Evolutionary conservation across 2,113 vertebrate genomes (phyloP).

Genomic region (Xiphorhynchus elegans): DNA sequence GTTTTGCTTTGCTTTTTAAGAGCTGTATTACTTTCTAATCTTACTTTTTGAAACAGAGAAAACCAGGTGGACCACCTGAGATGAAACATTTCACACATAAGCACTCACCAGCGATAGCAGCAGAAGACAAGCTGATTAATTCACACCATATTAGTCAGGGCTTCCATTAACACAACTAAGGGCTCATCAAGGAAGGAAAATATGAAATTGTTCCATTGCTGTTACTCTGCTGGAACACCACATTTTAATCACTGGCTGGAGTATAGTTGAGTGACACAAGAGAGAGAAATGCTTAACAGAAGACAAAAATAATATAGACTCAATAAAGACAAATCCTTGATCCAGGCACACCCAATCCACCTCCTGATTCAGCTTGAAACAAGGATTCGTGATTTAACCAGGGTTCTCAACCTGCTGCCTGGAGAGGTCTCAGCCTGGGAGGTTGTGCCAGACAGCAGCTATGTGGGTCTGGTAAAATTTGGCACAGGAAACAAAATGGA

Average conservation of each 20-base stretch:
- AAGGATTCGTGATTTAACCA: not conserved
- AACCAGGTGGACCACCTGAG: slow-evolving; percentile 47
- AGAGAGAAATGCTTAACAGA: slow-evolving; percentile 45
- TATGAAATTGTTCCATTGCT: slow-evolving; percentile 43
- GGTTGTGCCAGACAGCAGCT: not conserved
- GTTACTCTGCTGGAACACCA: slow-evolving; percentile 29
- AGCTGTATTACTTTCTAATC: slow-evolving; percentile 26
- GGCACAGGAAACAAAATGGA: not conserved
- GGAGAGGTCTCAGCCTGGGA: slow-evolving; percentile 12
- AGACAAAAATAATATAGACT: slow-evolving; percentile 32
- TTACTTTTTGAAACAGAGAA: not conserved
- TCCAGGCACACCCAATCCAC: not conserved
- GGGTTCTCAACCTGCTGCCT: slow-evolving; percentile 36
- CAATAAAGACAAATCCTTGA: slow-evolving; percentile 32
- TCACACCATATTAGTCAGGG: slow-evolving; percentile 35
- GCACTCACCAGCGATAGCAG: slow-evolving; percentile 22
- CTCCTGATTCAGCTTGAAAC: not conserved
- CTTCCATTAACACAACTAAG: slow-evolving; percentile 56
- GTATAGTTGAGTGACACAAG: slow-evolving; percentile 27
- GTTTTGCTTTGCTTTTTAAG: slow-evolving; percentile 46
- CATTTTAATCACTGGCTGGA: slow-evolving; percentile 48
- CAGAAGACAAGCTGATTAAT: slow-evolving; percentile 45
- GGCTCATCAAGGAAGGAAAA: slow-evolving; percentile 58
- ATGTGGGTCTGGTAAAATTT: not conserved
- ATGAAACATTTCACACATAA: not conserved